A percentile compares a stretch with the other conserved stretches of the same genome.
These are phyloP conservation scores for Flabesymbios commensalis DNA, from an alignment of 2,888 invertebrate genomes.

Conservation along the genomic window DNA sequence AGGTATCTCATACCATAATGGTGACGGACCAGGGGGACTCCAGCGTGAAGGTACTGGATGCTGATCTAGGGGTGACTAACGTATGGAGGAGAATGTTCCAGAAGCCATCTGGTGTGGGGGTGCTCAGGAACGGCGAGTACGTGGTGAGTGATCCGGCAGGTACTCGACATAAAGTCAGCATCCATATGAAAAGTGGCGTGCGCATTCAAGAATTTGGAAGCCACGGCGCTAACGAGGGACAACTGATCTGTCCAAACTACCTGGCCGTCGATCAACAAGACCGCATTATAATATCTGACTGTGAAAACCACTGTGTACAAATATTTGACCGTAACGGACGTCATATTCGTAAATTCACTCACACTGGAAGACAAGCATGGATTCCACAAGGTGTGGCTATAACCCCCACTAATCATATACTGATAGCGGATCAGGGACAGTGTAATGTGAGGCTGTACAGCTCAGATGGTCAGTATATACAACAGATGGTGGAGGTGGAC, in stretches of 20 bases:
- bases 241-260: slow-evolving; percentile 18
- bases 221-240: slow-evolving; percentile 14
- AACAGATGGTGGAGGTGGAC: slow-evolving; percentile 6
- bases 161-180: slow-evolving; percentile 7
- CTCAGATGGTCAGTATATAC: slow-evolving; percentile 19
- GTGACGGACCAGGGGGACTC: slow-evolving; percentile 17
- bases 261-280: slow-evolving; percentile 25
- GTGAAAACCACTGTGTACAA: slow-evolving; percentile 19
- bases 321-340: slow-evolving; percentile 16
- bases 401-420: slow-evolving; percentile 18
- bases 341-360: slow-evolving; percentile 20
- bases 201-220: slow-evolving; percentile 15
- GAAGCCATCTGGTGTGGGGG: slow-evolving; percentile 19
- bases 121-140: slow-evolving; percentile 15
- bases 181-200: slow-evolving; percentile 2
- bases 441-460: slow-evolving; percentile 11
- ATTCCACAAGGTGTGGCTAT: slow-evolving; percentile 24
- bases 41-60: slow-evolving; percentile 7
- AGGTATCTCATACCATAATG: neutral
- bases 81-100: neutral
- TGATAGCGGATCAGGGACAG: slow-evolving; percentile 25
- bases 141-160: slow-evolving; percentile 25
- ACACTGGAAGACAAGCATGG: slow-evolving; percentile 10
- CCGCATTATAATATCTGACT: slow-evolving; percentile 25
- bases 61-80: neutral